Evolutionary conservation across 1,140 invertebrate genomes (phyloP).

Genomic region (Cyclargus thomasi): DNA sequence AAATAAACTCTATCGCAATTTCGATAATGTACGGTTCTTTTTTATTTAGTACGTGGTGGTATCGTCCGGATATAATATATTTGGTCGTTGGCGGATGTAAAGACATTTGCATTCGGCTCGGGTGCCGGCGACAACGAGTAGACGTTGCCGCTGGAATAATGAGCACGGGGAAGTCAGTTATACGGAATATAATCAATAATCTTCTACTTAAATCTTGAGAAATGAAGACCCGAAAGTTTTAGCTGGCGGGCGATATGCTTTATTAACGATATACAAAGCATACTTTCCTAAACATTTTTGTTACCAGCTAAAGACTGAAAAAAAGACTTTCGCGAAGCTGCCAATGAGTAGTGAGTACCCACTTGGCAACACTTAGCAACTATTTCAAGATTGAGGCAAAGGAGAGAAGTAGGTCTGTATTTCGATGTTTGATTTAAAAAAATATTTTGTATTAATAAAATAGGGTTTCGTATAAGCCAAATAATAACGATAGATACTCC

Average conservation of each 20-base stretch:
- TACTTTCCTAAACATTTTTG: background rate
- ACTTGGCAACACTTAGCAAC: background rate
- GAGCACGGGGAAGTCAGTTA: conserved; percentile 33
- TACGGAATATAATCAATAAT: conserved; percentile 12
- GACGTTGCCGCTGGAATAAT: conserved; percentile 40
- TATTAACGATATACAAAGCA: no score
- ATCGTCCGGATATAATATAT: conserved; percentile 64
- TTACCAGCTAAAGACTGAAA: background rate
- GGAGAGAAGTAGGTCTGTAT: background rate
- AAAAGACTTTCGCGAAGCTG: background rate
- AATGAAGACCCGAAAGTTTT: background rate
- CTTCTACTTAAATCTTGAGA: background rate
- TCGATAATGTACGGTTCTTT: background rate
- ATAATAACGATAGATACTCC: no score
- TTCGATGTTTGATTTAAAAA: background rate
- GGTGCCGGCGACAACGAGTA: conserved; percentile 51
- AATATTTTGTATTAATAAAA: no score
- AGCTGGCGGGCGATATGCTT: no score
- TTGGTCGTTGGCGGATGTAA: conserved; percentile 61
- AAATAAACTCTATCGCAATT: background rate
- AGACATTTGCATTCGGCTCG: conserved; percentile 61
- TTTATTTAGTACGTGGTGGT: conserved; percentile 27
- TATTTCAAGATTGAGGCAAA: background rate
- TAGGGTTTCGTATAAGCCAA: no score
- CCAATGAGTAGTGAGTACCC: background rate